Evolutionary conservation across 2,888 invertebrate genomes (phyloP).

Genomic region (Agonopterix arenella): DNA sequence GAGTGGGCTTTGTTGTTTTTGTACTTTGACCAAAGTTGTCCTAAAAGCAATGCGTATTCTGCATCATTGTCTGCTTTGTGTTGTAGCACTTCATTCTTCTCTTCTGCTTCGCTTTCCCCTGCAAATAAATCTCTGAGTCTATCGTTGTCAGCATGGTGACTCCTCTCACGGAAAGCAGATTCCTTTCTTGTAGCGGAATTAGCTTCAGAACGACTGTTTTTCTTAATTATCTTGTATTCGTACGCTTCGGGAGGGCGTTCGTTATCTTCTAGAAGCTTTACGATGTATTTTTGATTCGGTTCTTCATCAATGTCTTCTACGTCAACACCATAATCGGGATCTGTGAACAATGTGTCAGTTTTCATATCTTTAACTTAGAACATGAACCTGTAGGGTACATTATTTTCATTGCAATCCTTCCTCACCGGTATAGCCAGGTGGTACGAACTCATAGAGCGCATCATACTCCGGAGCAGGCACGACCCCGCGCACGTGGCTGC

Average conservation of each 20-base stretch:
- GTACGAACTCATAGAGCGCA: slow-evolving; percentile 55
- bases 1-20: slow-evolving; percentile 57
- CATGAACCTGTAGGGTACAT: too few relatives aligned
- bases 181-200: slow-evolving; percentile 36
- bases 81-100: slow-evolving; percentile 36
- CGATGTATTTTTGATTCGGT: slow-evolving; percentile 49
- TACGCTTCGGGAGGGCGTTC: slow-evolving; percentile 71
- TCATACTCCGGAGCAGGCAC: slow-evolving; percentile 52
- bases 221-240: slow-evolving; percentile 73
- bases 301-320: slow-evolving; percentile 53
- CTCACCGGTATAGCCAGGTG: slow-evolving; percentile 55
- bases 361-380: not conserved
- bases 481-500: slow-evolving; percentile 46
- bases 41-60: slow-evolving; percentile 72
- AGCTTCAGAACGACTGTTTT: slow-evolving; percentile 38
- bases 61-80: slow-evolving; percentile 58
- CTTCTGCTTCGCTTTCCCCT: slow-evolving; percentile 47
- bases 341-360: slow-evolving; percentile 23
- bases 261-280: slow-evolving; percentile 53
- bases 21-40: slow-evolving; percentile 77
- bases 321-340: slow-evolving; percentile 53
- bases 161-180: slow-evolving; percentile 64
- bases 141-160: slow-evolving; percentile 58
- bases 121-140: slow-evolving; percentile 56
- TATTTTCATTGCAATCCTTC: too few relatives aligned